A percentile compares a stretch with the other conserved stretches of the same genome.
Conservation (phyloP, 2,113 vertebrate genomes). For the Antennarius striatus region DNA sequence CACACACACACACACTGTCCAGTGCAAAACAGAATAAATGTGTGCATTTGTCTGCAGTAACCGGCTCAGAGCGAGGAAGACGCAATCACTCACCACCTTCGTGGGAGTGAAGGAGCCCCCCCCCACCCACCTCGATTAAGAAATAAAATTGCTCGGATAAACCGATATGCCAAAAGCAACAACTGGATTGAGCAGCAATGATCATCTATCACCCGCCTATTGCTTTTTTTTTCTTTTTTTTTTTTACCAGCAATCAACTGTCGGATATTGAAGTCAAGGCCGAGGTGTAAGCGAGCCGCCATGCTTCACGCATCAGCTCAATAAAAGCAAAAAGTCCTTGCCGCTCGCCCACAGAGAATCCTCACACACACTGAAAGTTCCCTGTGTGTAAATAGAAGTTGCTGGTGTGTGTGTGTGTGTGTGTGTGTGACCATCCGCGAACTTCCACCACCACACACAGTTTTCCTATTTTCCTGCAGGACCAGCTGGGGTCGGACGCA, state of each 20-base stretch:
- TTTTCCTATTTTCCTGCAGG: slow-evolving; percentile 39
- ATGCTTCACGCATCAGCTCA: not conserved
- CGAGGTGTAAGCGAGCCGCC: slow-evolving; percentile 19
- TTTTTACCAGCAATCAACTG: slow-evolving; percentile 11
- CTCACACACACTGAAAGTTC: slow-evolving; percentile 22
- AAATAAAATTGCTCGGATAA: slow-evolving; percentile 31
- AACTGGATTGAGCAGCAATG: slow-evolving; percentile 29
- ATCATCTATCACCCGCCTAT: slow-evolving; percentile 44
- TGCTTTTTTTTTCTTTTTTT: slow-evolving; percentile 4
- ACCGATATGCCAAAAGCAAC: slow-evolving; percentile 25
- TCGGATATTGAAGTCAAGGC: slow-evolving; percentile 30
- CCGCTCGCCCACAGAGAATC: slow-evolving; percentile 8
- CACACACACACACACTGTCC: not conserved
- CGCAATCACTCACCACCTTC: slow-evolving; percentile 36
- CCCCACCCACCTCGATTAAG: slow-evolving; percentile 38
- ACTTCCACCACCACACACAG: slow-evolving; percentile 9
- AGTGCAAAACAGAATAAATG: slow-evolving; percentile 34
- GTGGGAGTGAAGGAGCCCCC: not conserved
- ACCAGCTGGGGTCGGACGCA: slow-evolving; percentile 68
- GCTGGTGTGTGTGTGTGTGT: not conserved
- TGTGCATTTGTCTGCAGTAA: slow-evolving; percentile 41
- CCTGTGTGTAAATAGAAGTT: slow-evolving; percentile 21
- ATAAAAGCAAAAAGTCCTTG: not conserved
- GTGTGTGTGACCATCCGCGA: slow-evolving; percentile 14
- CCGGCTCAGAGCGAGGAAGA: slow-evolving; percentile 19